Percentiles rank a stretch among this genome's conserved stretches.
phyloP scores from a whole-genome alignment of 2,888 invertebrate genomes.

The Nycteola revayana region DNA sequence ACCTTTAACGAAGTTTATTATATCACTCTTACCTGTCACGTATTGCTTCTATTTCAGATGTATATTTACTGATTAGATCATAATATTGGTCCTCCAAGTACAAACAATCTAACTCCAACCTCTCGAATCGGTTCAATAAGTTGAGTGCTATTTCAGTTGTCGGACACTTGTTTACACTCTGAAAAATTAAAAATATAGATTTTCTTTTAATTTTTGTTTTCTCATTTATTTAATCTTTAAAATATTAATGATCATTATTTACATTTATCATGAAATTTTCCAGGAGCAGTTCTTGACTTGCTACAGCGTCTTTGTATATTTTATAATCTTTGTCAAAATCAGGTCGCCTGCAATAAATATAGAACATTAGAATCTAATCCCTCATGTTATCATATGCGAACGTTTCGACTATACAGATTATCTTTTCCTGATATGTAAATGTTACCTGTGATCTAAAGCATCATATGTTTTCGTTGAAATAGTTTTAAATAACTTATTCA shows the following conservation, averaged over 20 bases:
- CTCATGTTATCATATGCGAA: too few species aligned
- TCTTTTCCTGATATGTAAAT: neutral
- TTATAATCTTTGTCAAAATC: constrained; percentile 90
- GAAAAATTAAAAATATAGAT: too few species aligned
- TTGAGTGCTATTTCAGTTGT: constrained; percentile 77
- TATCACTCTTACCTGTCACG: constrained; percentile 83
- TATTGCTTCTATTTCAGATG: constrained; percentile 85
- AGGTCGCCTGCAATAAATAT: constrained; percentile 51
- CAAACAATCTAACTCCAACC: constrained; percentile 86
- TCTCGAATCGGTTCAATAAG: constrained; percentile 84
- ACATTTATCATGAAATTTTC: constrained; percentile 86
- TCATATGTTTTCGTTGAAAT: constrained; percentile 89
- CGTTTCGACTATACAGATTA: neutral
- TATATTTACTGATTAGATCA: constrained; percentile 85
- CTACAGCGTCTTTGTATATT: constrained; percentile 85
- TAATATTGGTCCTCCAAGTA: constrained; percentile 89
- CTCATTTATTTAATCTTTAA: too few species aligned
- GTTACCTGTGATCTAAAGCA: constrained; percentile 88
- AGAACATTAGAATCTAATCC: too few species aligned
- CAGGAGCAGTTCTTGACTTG: constrained; percentile 86
- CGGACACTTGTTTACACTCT: constrained; percentile 73
- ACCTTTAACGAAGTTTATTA: too few species aligned
- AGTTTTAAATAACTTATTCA: constrained; percentile 84
- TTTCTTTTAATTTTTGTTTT: too few species aligned
- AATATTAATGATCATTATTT: constrained; percentile 16